phyloP scores from a whole-genome alignment of 2,797 vertebrate species.

The Squalus acanthias region DNA sequence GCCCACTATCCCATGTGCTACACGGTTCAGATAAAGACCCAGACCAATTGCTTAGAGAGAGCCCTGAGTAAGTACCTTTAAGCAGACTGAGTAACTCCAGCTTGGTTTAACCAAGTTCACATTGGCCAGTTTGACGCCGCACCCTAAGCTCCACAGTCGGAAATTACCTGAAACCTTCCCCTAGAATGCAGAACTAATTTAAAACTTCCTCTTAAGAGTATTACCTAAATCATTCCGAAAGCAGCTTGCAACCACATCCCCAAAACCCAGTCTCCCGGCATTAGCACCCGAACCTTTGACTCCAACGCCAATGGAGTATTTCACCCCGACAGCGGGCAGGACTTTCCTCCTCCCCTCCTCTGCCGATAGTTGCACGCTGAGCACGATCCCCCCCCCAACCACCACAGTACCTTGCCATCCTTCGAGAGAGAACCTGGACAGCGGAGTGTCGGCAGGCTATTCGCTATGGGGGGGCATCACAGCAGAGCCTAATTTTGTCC shows the following conservation, averaged over 20 bases:
- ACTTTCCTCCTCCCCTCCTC: background rate
- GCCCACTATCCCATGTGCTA: background rate
- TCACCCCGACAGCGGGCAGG: background rate
- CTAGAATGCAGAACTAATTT: background rate
- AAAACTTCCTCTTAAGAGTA: background rate
- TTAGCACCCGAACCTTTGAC: background rate
- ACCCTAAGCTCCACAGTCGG: background rate
- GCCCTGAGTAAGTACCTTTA: slow-evolving; percentile 17
- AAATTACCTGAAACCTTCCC: background rate
- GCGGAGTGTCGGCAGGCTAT: background rate
- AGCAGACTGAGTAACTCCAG: background rate
- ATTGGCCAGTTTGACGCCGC: too few species aligned
- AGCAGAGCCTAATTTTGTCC: background rate
- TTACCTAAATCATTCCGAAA: slow-evolving; percentile 13
- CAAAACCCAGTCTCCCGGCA: background rate
- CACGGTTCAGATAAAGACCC: background rate
- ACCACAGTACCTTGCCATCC: background rate
- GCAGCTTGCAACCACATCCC: background rate
- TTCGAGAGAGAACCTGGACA: background rate
- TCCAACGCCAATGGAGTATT: background rate
- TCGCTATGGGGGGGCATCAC: background rate
- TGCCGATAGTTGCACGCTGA: background rate
- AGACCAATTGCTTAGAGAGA: background rate
- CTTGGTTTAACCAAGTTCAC: background rate
- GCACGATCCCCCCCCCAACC: background rate